Evolutionary conservation across 2,888 invertebrate genomes (phyloP).

Genomic region (Biston betularia): DNA sequence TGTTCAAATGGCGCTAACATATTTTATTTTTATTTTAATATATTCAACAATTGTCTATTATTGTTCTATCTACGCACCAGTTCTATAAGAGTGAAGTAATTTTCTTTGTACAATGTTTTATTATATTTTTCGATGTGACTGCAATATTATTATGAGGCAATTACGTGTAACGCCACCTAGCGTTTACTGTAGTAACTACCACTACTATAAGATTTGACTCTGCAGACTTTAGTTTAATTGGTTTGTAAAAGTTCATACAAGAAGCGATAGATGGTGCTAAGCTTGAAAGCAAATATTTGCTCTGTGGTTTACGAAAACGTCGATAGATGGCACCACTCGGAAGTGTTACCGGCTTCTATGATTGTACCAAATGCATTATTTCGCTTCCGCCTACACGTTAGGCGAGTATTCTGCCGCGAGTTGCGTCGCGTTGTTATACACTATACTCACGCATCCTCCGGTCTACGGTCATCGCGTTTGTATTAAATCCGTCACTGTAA

Average conservation of each 20-base stretch:
- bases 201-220: neutral
- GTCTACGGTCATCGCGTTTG: slow-evolving; percentile 9
- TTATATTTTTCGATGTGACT: no score
- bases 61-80: no score
- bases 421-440: neutral
- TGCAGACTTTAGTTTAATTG: neutral
- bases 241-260: neutral
- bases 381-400: slow-evolving; percentile 34
- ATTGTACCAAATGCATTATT: slow-evolving; percentile 27
- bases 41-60: no score
- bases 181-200: neutral
- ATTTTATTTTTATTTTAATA: no score
- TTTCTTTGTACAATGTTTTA: no score
- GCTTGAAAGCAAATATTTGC: no score
- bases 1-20: no score
- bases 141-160: no score
- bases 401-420: slow-evolving; percentile 4
- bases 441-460: slow-evolving; percentile 23
- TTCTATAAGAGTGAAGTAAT: no score
- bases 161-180: neutral
- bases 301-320: neutral
- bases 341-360: slow-evolving; percentile 18
- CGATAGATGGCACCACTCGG: slow-evolving; percentile 25
- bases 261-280: slow-evolving; percentile 11
- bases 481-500: slow-evolving; percentile 17